Conservation (phyloP, 2,888 invertebrate genomes). For the Halocaridina rubra region DNA sequence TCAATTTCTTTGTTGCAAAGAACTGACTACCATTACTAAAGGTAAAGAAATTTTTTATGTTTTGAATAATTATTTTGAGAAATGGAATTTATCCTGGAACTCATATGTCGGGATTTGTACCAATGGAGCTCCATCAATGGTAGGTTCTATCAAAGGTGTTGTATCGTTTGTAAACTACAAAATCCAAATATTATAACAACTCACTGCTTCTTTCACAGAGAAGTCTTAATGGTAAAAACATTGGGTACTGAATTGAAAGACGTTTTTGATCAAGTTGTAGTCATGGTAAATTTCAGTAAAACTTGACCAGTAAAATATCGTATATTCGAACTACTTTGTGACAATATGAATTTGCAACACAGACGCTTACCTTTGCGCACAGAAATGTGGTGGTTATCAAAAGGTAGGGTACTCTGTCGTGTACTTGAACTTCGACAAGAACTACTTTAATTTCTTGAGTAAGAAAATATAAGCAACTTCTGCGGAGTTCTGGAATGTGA, state of each 20-base stretch:
- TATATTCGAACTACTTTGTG: too few relatives aligned
- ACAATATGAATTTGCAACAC: too few relatives aligned
- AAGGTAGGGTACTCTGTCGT: not conserved
- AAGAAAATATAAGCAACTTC: too few relatives aligned
- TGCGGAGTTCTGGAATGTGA: too few relatives aligned
- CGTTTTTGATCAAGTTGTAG: not conserved
- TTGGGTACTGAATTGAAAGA: not conserved
- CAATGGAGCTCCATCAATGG: not conserved
- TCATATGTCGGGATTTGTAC: not conserved
- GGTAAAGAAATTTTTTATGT: conserved; percentile 16
- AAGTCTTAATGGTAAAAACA: not conserved
- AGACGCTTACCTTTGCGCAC: not conserved
- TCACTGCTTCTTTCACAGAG: not conserved
- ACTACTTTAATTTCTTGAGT: too few relatives aligned
- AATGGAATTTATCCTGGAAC: not conserved
- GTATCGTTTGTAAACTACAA: not conserved
- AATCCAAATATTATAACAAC: not conserved
- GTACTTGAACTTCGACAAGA: not conserved
- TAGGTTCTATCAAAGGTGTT: not conserved
- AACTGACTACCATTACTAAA: conserved; percentile 6
- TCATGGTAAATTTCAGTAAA: not conserved
- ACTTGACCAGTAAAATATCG: not conserved
- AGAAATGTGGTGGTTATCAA: not conserved
- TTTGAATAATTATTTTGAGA: conserved; percentile 6
- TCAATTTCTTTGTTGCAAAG: conserved; percentile 25